Percentiles rank a stretch among this genome's conserved stretches.
Evolutionary conservation across 2,113 vertebrate species (phyloP).

Genomic region (Perca flavescens): DNA sequence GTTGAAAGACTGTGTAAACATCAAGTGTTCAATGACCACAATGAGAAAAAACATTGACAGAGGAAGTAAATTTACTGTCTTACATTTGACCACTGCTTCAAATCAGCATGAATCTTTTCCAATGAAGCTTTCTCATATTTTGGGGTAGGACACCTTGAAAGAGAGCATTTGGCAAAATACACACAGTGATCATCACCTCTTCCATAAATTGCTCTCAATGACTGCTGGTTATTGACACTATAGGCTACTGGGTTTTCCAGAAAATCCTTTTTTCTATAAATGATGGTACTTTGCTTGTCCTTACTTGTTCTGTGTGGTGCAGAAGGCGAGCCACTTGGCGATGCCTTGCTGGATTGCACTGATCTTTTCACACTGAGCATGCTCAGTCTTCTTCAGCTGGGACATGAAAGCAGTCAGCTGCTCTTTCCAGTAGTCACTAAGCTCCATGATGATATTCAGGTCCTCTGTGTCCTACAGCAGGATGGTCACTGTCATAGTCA

Average conservation of each 20-base stretch:
- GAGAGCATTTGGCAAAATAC: slow-evolving; percentile 6
- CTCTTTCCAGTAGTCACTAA: slow-evolving; percentile 80
- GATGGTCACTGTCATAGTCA: slow-evolving; percentile 8
- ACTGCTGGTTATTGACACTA: background rate
- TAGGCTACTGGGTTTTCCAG: background rate
- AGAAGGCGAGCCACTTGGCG: slow-evolving; percentile 76
- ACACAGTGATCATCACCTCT: background rate
- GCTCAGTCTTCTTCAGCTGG: slow-evolving; percentile 79
- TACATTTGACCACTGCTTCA: slow-evolving; percentile 80
- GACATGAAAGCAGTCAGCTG: slow-evolving; percentile 68
- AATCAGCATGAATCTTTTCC: slow-evolving; percentile 67
- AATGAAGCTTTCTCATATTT: slow-evolving; percentile 60
- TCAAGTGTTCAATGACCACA: background rate
- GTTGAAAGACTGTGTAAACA: background rate
- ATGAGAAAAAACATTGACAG: background rate
- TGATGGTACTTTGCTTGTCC: background rate
- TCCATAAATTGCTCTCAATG: background rate
- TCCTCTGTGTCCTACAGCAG: slow-evolving; percentile 85
- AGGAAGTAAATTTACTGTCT: slow-evolving; percentile 40
- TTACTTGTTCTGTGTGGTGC: slow-evolving; percentile 75
- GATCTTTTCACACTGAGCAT: slow-evolving; percentile 72
- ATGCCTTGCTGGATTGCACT: slow-evolving; percentile 72
- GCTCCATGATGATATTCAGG: slow-evolving; percentile 79
- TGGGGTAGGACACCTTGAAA: slow-evolving; percentile 58
- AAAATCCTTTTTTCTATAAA: background rate